Evolutionary conservation across 1,140 invertebrate species (phyloP).

Genomic region (Nautilus pompilius): DNA sequence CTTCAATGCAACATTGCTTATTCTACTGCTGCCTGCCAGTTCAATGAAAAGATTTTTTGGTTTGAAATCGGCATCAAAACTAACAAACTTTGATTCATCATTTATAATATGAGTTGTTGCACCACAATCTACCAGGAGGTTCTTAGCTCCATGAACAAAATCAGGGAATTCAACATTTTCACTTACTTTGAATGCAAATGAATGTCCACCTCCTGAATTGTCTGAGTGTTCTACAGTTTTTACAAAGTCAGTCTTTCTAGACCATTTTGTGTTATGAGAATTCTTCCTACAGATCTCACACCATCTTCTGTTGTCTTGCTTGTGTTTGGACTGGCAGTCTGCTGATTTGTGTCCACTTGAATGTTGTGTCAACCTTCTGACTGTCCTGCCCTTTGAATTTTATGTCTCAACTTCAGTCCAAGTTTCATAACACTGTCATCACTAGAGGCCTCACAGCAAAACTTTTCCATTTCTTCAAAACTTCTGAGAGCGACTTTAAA

Average conservation of each 20-base stretch:
- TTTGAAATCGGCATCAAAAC: constrained; percentile 13
- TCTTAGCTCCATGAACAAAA: no score
- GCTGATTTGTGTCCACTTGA: no score
- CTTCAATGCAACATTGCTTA: constrained; percentile 3
- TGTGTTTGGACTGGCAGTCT: neutral
- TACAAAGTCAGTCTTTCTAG: no score
- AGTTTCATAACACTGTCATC: neutral
- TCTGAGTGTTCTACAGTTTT: no score
- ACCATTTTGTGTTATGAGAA: no score
- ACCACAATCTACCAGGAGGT: constrained; percentile 14
- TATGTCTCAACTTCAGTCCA: no score
- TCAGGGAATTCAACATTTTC: no score
- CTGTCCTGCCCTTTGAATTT: no score
- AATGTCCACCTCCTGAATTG: no score
- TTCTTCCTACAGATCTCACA: no score
- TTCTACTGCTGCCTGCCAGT: constrained; percentile 10
- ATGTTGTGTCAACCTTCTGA: no score
- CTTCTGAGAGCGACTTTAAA: constrained; percentile 18
- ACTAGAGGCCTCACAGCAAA: neutral
- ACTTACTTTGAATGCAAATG: no score
- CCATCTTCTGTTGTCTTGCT: neutral
- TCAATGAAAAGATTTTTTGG: constrained; percentile 16
- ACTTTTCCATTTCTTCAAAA: constrained; percentile 17
- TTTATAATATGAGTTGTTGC: constrained; percentile 16
- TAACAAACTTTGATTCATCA: constrained; percentile 8